These are phyloP conservation scores for Zaprionus lachaisei DNA, from an alignment of 1,140 invertebrate genomes.

Conservation along the genomic window DNA sequence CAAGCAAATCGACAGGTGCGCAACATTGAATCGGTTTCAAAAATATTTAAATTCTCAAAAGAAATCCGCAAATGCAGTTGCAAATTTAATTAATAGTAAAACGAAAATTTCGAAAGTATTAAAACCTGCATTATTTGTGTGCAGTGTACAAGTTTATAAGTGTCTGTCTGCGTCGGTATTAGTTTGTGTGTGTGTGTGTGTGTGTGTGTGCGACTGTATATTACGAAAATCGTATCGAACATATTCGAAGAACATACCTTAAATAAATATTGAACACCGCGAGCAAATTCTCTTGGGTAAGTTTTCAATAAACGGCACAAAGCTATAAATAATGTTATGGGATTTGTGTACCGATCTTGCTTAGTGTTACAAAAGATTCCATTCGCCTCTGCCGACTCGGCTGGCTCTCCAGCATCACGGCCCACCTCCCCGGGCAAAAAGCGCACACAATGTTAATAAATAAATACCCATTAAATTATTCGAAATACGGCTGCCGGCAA, in stretches of 20 bases:
- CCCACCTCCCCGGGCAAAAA: neutral
- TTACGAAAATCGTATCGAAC: conserved; percentile 48
- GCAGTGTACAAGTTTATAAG: neutral
- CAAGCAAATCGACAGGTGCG: conserved; percentile 37
- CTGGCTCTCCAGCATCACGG: too few species aligned
- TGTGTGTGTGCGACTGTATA: conserved; percentile 9
- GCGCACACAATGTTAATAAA: conserved; percentile 53
- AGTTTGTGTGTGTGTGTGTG: conserved; percentile 21
- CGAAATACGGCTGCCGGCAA: conserved; percentile 8
- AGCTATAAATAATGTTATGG: conserved; percentile 65
- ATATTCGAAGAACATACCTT: conserved; percentile 39
- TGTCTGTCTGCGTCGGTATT: conserved; percentile 10
- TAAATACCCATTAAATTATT: conserved; percentile 51
- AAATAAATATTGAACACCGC: conserved; percentile 61
- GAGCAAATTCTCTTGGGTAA: conserved; percentile 67
- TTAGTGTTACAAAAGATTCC: conserved; percentile 58
- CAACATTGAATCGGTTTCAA: conserved; percentile 15
- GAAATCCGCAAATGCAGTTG: conserved; percentile 31
- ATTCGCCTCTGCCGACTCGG: neutral
- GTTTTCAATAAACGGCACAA: conserved; percentile 42
- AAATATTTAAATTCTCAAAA: neutral
- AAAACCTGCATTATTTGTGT: conserved; percentile 30
- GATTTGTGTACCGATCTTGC: conserved; percentile 25
- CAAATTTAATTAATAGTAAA: conserved; percentile 22
- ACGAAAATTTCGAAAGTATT: conserved; percentile 23